phyloP scores from a whole-genome alignment of 2,113 vertebrate species.

The Crotalus tigris region DNA sequence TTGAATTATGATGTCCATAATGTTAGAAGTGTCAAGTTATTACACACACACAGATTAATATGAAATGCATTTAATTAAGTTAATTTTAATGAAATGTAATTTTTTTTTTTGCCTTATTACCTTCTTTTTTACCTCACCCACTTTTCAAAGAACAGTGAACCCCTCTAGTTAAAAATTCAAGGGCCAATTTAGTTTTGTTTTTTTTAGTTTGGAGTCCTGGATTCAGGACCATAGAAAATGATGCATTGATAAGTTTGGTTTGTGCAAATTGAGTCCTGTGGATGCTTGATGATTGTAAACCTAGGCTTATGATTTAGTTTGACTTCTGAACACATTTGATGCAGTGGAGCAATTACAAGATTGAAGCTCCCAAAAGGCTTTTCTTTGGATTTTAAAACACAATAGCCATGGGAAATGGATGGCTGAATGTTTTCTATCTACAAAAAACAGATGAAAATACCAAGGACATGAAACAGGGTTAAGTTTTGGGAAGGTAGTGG shows the following conservation, averaged over 20 bases:
- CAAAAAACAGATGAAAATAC: too few species aligned
- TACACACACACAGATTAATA: not conserved
- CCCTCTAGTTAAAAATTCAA: not conserved
- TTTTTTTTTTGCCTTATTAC: not conserved
- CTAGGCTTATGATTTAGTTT: too few species aligned
- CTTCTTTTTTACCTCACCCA: not conserved
- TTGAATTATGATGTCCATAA: not conserved
- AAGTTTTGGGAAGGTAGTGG: not conserved
- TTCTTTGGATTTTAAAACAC: not conserved
- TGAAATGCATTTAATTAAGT: not conserved
- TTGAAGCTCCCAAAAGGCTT: not conserved
- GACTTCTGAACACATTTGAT: not conserved
- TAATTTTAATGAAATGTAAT: not conserved
- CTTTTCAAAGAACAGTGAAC: not conserved
- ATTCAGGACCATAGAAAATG: not conserved
- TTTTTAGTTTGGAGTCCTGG: not conserved
- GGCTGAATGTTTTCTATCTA: not conserved
- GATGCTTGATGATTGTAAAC: too few species aligned
- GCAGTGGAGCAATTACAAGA: not conserved
- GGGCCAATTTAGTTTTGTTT: not conserved
- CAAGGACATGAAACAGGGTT: not conserved
- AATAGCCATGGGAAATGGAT: not conserved
- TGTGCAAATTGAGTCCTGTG: too few species aligned
- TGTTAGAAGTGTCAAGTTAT: not conserved
- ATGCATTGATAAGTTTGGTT: too few species aligned